phyloP scores from a whole-genome alignment of 1,140 invertebrate species.

The Eriocheir sinensis region DNA sequence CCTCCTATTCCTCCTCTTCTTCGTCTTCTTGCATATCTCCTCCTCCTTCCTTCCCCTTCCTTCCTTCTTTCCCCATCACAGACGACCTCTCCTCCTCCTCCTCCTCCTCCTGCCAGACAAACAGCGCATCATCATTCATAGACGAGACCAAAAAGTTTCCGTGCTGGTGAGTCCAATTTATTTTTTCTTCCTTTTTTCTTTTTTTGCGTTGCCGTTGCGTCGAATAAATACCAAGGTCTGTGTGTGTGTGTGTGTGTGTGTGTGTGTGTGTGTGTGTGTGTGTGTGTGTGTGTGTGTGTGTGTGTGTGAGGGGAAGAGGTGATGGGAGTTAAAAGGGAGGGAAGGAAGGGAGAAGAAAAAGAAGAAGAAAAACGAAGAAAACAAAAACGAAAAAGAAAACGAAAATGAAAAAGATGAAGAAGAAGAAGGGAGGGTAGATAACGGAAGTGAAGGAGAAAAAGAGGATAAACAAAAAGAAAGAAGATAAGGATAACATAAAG shows the following conservation, averaged over 20 bases:
- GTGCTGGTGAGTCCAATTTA: not conserved
- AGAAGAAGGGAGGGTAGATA: not conserved
- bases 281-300: slow-evolving; percentile 39
- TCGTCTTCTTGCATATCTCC: too few species aligned
- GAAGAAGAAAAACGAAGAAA: not conserved
- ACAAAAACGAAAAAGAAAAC: not conserved
- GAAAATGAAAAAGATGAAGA: not conserved
- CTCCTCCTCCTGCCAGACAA: not conserved
- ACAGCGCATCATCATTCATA: slow-evolving; percentile 1
- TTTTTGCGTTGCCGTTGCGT: not conserved
- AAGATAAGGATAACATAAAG: not conserved
- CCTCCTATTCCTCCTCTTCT: too few species aligned
- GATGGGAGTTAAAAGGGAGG: not conserved
- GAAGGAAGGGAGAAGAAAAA: not conserved
- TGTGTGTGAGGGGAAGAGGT: not conserved
- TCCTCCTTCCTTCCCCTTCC: too few species aligned
- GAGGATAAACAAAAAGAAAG: not conserved
- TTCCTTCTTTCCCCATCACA: too few species aligned
- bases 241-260: slow-evolving; percentile 55
- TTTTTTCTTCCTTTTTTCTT: not conserved
- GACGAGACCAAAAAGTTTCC: slow-evolving; percentile 2
- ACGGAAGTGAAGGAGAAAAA: not conserved
- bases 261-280: slow-evolving; percentile 50
- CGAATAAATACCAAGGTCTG: slow-evolving; percentile 14
- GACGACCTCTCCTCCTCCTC: too few species aligned